Conservation (phyloP, 2,113 vertebrate species). For the Chaetodon auriga region DNA sequence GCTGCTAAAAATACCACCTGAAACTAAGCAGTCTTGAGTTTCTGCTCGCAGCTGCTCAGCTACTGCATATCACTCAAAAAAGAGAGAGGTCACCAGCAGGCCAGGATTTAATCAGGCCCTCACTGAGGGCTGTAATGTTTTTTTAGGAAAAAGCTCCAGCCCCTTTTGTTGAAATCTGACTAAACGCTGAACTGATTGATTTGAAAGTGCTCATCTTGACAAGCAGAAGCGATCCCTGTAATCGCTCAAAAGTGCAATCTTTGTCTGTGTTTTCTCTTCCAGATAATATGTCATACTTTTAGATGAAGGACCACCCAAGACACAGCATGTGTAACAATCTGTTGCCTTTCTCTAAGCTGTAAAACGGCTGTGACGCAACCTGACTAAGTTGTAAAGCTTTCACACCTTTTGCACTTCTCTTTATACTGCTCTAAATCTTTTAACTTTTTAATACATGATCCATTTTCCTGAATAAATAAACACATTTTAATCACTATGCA, state of each 20-base stretch:
- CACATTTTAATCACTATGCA: conserved; percentile 66
- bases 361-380: conserved; percentile 66
- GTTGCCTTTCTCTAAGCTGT: conserved; percentile 76
- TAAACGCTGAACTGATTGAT: conserved; percentile 16
- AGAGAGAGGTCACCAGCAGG: background rate
- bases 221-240: conserved; percentile 45
- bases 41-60: conserved; percentile 28
- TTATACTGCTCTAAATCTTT: conserved; percentile 65
- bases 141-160: background rate
- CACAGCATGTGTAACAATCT: conserved; percentile 72
- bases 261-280: conserved; percentile 82
- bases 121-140: too few relatives aligned
- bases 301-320: conserved; percentile 80
- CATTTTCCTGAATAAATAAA: conserved; percentile 79
- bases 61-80: background rate
- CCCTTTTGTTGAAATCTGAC: background rate
- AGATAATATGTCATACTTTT: conserved; percentile 87
- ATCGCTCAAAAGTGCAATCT: conserved; percentile 73
- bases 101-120: background rate
- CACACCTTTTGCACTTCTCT: conserved; percentile 70
- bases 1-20: conserved; percentile 17
- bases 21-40: conserved; percentile 23
- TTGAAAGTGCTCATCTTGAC: conserved; percentile 45
- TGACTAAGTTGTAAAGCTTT: conserved; percentile 73
- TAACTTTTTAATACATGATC: conserved; percentile 60